Conservation (phyloP, 2,113 vertebrate genomes). For the Chloroceryle aenea region DNA sequence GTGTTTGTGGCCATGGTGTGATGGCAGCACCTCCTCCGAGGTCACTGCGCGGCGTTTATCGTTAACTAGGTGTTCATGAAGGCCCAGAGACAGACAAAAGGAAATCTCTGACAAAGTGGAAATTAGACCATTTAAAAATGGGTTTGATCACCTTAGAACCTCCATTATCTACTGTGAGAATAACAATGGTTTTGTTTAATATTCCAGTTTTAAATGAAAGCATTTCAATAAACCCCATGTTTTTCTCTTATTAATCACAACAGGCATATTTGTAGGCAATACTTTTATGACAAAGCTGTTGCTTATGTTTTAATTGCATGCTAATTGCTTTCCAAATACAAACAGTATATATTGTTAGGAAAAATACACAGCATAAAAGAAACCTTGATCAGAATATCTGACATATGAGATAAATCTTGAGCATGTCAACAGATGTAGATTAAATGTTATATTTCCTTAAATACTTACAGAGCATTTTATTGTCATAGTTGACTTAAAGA, state of each 20-base stretch:
- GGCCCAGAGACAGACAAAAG: not conserved
- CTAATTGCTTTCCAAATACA: not conserved
- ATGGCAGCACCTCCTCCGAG: conserved; percentile 11
- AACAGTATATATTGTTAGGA: not conserved
- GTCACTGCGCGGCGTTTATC: not conserved
- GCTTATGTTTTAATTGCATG: not conserved
- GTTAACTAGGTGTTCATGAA: conserved; percentile 33
- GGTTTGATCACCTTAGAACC: not conserved
- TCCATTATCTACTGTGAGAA: not conserved
- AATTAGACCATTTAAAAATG: not conserved
- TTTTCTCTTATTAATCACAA: not conserved
- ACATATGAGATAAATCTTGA: not conserved
- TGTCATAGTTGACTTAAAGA: not conserved
- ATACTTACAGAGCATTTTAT: not conserved
- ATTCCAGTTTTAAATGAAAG: not conserved
- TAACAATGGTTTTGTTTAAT: conserved; percentile 2
- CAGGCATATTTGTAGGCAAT: not conserved
- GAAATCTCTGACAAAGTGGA: conserved; percentile 8
- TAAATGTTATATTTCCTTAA: not conserved
- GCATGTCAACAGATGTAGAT: not conserved
- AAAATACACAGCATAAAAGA: not conserved
- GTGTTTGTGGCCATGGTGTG: conserved; percentile 16
- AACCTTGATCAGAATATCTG: not conserved
- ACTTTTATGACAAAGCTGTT: not conserved
- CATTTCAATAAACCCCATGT: not conserved